Evolutionary conservation across 2,888 invertebrate species (phyloP).

Genomic region (Cistogaster globosa): DNA sequence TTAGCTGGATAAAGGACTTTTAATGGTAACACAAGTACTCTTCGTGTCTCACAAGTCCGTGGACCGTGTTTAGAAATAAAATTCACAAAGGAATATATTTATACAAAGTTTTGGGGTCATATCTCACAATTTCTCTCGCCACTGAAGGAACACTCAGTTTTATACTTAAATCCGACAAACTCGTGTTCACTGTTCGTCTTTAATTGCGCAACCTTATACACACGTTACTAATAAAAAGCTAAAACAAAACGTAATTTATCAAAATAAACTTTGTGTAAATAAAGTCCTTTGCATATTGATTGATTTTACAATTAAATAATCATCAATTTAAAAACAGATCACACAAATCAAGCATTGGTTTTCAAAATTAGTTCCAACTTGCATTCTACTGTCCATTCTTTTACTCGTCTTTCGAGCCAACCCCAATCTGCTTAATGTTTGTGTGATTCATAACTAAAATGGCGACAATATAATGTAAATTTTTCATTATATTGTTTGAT

Average conservation of each 20-base stretch:
- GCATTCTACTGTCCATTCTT: conserved; percentile 54
- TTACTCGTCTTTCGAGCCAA: conserved; percentile 57
- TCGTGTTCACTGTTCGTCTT: conserved; percentile 64
- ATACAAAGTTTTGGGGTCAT: conserved; percentile 79
- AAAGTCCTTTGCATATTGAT: conserved; percentile 78
- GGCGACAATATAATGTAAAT: conserved; percentile 57
- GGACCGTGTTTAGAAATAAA: conserved; percentile 62
- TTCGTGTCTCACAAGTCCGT: conserved; percentile 72
- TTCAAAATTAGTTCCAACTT: conserved; percentile 70
- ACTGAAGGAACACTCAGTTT: conserved; percentile 49
- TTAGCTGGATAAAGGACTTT: conserved; percentile 65
- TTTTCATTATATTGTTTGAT: conserved; percentile 53
- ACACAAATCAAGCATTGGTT: conserved; percentile 72
- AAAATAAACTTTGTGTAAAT: conserved; percentile 81
- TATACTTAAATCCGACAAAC: conserved; percentile 58
- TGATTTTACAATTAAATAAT: conserved; percentile 69
- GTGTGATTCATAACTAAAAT: conserved; percentile 58
- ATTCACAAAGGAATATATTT: conserved; percentile 81
- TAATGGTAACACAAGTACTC: conserved; percentile 75
- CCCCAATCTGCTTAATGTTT: conserved; percentile 64
- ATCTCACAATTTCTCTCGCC: conserved; percentile 48
- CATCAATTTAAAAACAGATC: conserved; percentile 75
- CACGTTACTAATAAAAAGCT: conserved; percentile 21
- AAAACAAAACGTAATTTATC: conserved; percentile 11
- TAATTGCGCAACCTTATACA: conserved; percentile 34